Base-by-base conservation (phyloP, 1,140 invertebrate species). In the Zaprionus inermis region DNA sequence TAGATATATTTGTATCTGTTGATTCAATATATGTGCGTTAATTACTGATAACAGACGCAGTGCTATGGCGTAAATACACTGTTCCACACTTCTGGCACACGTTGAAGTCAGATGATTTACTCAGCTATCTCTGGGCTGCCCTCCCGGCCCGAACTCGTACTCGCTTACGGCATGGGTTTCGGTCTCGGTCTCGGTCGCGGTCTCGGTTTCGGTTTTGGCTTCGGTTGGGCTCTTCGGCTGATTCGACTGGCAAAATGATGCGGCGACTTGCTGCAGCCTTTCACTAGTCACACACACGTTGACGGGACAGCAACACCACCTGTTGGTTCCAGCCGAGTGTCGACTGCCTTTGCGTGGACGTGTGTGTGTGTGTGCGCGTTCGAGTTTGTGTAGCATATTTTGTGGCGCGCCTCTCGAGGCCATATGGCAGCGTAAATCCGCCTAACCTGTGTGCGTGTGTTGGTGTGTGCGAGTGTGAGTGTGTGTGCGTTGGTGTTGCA, bases 251-350 rank as follows among this genome's bases (percentile, higher is more conserved):
- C 78, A 82, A 89, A 91, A 82, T 75, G 44, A 58, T 55, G 60
- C 64, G 76, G 52, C 80, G 64, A 76, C 79, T 75, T 79, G 75
- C 80, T 59, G 84, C 75, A 83, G 73, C 79, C 81, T 83, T 90
- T 91, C 84, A 91, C 78, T 91, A 82, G 73, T 68, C 68, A 68
- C 76, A 72, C 54, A 75, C 63, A 74, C 77, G 77, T 90, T 81
- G 90, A 72, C 57, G 76, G 20, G 79, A 64, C 76, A 91, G 77
- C 78, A 85, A 69, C 79, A 73, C 76, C 89, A 91, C 89, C 90
- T 91, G 89, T 91, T 90, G 86, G 41, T 54, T 60, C 46, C 46
- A 46, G 24, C 24, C 30, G 76, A 28, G 16, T 54, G 55, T 46
- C 1, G 3, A 1, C 3, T 3, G 24, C 3, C 0, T 28, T 4